Evolutionary conservation across 2,113 vertebrate genomes (phyloP).

Genomic region (Toxostoma redivivum): DNA sequence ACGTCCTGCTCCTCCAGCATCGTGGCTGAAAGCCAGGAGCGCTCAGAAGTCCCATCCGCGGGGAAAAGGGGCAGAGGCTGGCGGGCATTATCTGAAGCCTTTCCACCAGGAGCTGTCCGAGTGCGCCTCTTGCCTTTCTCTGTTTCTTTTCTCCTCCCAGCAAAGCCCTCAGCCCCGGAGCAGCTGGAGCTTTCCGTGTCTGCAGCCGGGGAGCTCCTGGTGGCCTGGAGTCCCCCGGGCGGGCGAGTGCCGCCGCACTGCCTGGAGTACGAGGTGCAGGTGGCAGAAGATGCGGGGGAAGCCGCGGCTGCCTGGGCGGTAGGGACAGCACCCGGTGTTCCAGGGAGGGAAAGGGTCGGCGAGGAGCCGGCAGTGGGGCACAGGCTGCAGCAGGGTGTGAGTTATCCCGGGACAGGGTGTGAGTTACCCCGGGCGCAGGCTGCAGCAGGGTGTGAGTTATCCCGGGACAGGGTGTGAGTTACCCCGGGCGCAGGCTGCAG

Average conservation of each 20-base stretch:
- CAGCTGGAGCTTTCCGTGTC: constrained; percentile 49
- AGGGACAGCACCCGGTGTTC: neutral
- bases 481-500: too few species aligned
- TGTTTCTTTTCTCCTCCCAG: neutral
- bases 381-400: too few species aligned
- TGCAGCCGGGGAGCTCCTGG: constrained; percentile 18
- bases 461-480: too few species aligned
- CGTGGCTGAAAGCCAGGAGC: accelerated
- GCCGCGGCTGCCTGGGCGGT: constrained; percentile 40
- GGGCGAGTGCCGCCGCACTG: constrained; percentile 71
- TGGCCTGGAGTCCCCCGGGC: constrained; percentile 71
- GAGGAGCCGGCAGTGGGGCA: accelerated
- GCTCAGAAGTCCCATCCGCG: accelerated
- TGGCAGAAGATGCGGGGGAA: neutral
- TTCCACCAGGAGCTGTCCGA: neutral
- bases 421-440: too few species aligned
- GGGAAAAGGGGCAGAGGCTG: neutral
- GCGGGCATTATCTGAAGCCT: accelerated
- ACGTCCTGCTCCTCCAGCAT: neutral
- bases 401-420: too few species aligned
- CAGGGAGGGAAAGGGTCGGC: neutral
- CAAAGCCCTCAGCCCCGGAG: neutral
- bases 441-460: too few species aligned
- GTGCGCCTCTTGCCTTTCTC: neutral
- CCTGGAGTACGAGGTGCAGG: constrained; percentile 81